phyloP scores from a whole-genome alignment of 1,140 invertebrate species.

The Drosophila truncata region DNA sequence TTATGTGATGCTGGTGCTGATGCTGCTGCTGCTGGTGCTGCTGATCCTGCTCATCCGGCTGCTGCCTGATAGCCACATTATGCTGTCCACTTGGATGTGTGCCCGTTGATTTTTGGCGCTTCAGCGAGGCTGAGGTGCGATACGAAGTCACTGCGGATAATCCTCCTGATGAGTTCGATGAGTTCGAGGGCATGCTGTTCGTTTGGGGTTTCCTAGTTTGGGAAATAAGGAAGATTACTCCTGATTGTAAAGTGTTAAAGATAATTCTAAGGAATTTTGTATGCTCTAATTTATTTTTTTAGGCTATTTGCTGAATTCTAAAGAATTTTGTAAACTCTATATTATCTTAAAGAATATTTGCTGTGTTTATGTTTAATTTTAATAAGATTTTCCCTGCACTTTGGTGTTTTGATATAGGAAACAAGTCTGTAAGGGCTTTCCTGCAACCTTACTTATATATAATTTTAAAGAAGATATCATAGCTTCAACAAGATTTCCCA shows the following conservation, averaged over 20 bases:
- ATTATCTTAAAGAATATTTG: background rate
- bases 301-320: too few relatives aligned
- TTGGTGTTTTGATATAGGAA: background rate
- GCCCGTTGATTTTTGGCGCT: conserved; percentile 71
- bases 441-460: background rate
- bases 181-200: conserved; percentile 67
- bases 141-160: conserved; percentile 46
- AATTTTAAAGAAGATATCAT: background rate
- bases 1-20: conserved; percentile 49
- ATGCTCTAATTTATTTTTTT: too few relatives aligned
- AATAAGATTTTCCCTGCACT: background rate
- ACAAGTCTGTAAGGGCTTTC: background rate
- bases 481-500: background rate
- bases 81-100: conserved; percentile 74
- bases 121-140: conserved; percentile 64
- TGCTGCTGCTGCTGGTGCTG: conserved; percentile 49
- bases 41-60: conserved; percentile 45
- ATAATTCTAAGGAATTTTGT: too few relatives aligned
- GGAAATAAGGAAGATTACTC: background rate
- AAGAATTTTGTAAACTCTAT: too few relatives aligned
- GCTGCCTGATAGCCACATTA: conserved; percentile 46
- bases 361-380: background rate
- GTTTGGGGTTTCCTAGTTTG: conserved; percentile 67
- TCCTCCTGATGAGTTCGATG: conserved; percentile 47
- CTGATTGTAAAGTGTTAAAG: background rate